Evolutionary conservation across 1,140 invertebrate genomes (phyloP).

Genomic region (Andricus grossulariae): DNA sequence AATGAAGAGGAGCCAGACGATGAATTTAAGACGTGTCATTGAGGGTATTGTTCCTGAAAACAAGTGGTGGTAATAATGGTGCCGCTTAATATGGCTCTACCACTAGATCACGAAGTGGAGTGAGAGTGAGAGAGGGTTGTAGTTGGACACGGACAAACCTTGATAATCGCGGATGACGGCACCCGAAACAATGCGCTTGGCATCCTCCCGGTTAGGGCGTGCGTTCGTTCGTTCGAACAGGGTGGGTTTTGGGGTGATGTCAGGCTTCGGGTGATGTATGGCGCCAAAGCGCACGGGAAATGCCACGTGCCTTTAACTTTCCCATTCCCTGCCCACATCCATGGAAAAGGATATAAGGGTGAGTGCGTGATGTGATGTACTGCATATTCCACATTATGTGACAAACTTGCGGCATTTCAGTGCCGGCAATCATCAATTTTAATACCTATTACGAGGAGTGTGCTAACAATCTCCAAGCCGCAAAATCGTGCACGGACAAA

Average conservation of each 20-base stretch:
- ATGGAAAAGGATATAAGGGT: no score
- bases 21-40: constrained; percentile 45
- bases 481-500: no score
- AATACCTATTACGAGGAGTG: not conserved
- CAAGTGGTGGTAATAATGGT: constrained; percentile 38
- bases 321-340: no score
- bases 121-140: constrained; percentile 43
- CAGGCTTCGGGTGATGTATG: constrained; percentile 64
- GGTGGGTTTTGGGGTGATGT: constrained; percentile 54
- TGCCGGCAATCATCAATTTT: no score
- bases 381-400: no score
- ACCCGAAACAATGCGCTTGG: constrained; percentile 65
- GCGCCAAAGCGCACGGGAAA: constrained; percentile 52
- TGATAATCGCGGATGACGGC: constrained; percentile 62
- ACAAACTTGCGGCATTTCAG: no score
- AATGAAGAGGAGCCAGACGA: not conserved
- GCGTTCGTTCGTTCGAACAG: not conserved
- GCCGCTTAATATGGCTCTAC: not conserved
- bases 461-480: no score
- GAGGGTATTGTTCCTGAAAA: constrained; percentile 23
- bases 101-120: constrained; percentile 1
- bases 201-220: constrained; percentile 35
- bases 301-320: constrained; percentile 54
- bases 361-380: no score
- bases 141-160: constrained; percentile 33